Percentiles rank a stretch among this genome's conserved stretches.
phyloP scores from a whole-genome alignment of 2,797 vertebrate species.

The Chrysocyon brachyurus region DNA sequence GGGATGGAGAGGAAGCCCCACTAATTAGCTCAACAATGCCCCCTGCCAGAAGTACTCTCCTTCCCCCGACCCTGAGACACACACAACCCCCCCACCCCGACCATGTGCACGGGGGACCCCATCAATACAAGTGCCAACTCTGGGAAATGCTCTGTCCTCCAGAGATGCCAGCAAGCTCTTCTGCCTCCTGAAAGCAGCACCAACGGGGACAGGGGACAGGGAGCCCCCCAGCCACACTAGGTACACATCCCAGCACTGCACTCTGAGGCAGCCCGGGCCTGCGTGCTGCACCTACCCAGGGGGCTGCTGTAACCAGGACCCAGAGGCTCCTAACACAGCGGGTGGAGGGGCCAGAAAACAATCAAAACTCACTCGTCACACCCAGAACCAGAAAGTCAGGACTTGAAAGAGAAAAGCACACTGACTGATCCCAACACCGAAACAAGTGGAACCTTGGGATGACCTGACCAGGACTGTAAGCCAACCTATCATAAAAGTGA shows the following conservation, averaged over 20 bases:
- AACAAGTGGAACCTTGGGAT: accelerated
- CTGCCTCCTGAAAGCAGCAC: neutral
- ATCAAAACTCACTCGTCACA: accelerated
- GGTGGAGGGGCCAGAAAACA: neutral
- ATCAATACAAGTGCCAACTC: neutral
- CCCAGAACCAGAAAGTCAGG: neutral
- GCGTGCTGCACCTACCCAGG: neutral
- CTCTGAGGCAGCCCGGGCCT: no score
- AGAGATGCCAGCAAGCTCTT: neutral
- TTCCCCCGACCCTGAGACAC: neutral
- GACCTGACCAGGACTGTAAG: neutral
- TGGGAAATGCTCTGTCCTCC: neutral
- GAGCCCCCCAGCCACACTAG: neutral
- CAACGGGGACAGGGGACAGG: neutral
- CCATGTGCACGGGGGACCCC: neutral
- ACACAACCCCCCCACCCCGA: no score
- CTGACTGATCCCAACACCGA: neutral
- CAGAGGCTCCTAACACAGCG: neutral
- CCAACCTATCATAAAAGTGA: neutral
- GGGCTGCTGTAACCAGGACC: neutral
- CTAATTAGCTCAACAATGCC: neutral
- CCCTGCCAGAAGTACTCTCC: neutral
- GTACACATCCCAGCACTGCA: no score
- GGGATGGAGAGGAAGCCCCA: neutral
- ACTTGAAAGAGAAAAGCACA: neutral